A percentile compares a stretch with the other conserved stretches of the same genome.
phyloP scores from a whole-genome alignment of 2,797 vertebrate genomes.

The Anolis apletophallus region DNA sequence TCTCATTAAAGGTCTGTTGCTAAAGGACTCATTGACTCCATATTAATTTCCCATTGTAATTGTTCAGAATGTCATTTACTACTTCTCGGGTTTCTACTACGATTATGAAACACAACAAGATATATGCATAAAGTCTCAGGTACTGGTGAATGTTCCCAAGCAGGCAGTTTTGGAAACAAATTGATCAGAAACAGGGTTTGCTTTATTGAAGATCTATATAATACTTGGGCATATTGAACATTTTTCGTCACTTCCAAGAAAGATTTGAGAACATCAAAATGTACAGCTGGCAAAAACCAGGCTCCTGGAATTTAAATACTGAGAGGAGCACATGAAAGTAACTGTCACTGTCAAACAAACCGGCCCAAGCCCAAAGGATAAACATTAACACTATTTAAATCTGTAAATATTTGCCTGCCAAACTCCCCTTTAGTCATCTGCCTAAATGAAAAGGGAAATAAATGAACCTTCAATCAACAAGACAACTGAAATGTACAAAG shows the following conservation, averaged over 20 bases:
- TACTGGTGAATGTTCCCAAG: constrained; percentile 23
- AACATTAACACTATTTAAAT: constrained; percentile 51
- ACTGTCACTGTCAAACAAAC: constrained; percentile 48
- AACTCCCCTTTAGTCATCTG: constrained; percentile 43
- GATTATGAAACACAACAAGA: constrained; percentile 36
- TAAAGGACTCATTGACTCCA: constrained; percentile 41
- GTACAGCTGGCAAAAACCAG: background rate
- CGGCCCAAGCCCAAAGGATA: constrained; percentile 45
- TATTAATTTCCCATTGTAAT: background rate
- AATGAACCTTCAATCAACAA: constrained; percentile 47
- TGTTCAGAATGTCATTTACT: constrained; percentile 41
- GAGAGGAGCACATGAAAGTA: constrained; percentile 48
- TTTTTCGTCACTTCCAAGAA: background rate
- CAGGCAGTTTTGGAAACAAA: constrained; percentile 20
- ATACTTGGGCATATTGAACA: background rate
- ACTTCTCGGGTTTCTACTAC: constrained; percentile 42
- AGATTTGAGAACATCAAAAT: constrained; percentile 4
- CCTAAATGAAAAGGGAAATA: constrained; percentile 29
- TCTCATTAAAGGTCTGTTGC: background rate
- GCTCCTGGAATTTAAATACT: constrained; percentile 20
- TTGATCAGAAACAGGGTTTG: background rate
- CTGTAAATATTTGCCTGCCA: constrained; percentile 62
- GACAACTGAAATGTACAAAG: constrained; percentile 47
- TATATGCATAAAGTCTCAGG: constrained; percentile 4
- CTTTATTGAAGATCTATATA: background rate